phyloP scores from a whole-genome alignment of 2,888 invertebrate genomes.

The Chaetogeoica ovagalla region DNA sequence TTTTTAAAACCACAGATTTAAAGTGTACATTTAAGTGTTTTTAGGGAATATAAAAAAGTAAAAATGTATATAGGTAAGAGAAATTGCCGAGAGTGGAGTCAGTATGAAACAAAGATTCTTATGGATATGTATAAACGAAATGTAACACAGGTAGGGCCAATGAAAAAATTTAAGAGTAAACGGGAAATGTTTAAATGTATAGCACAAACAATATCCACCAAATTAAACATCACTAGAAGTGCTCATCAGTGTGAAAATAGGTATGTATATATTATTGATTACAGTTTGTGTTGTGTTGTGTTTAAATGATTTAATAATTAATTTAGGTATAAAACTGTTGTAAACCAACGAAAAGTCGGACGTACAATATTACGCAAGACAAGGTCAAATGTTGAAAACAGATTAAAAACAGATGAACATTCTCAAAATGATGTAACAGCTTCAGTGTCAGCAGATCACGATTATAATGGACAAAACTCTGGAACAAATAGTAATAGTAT shows the following conservation, averaged over 20 bases:
- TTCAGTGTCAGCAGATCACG: slow-evolving; percentile 45
- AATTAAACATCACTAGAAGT: slow-evolving; percentile 36
- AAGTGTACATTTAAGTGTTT: not conserved
- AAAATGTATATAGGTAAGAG: slow-evolving; percentile 22
- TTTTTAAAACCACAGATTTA: too few relatives aligned
- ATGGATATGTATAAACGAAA: slow-evolving; percentile 42
- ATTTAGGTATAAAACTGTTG: slow-evolving; percentile 39
- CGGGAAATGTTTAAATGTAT: slow-evolving; percentile 42
- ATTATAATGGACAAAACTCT: slow-evolving; percentile 45
- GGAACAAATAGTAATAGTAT: slow-evolving; percentile 19
- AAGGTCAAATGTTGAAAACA: not conserved
- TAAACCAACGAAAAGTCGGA: slow-evolving; percentile 38
- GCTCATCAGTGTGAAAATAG: slow-evolving; percentile 49
- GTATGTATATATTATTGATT: not conserved
- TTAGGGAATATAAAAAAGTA: not conserved
- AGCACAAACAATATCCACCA: slow-evolving; percentile 39
- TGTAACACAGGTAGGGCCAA: slow-evolving; percentile 44
- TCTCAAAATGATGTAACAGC: slow-evolving; percentile 31
- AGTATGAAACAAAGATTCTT: slow-evolving; percentile 49
- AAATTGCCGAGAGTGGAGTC: slow-evolving; percentile 44
- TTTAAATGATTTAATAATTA: not conserved
- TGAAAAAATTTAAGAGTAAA: slow-evolving; percentile 49
- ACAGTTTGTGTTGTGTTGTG: not conserved
- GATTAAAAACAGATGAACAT: slow-evolving; percentile 4
- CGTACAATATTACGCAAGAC: slow-evolving; percentile 10